Percentiles rank a stretch among this genome's conserved stretches.
These are phyloP conservation scores for Cerastis rubricosa DNA, from an alignment of 2,888 invertebrate genomes.

Conservation along the genomic window DNA sequence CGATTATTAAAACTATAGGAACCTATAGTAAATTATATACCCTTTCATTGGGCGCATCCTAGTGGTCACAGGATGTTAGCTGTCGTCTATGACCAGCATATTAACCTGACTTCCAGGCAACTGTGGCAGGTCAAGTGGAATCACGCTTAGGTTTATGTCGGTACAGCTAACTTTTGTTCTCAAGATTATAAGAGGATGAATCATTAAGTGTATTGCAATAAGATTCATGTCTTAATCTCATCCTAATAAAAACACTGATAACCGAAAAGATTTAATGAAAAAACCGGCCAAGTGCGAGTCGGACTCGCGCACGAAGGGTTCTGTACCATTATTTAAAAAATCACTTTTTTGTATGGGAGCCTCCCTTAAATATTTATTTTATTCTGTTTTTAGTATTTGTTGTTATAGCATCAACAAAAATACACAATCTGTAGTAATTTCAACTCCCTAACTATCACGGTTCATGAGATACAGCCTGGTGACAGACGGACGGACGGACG, in stretches of 20 bases:
- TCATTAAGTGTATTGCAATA: neutral
- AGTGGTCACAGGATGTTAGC: slow-evolving; percentile 53
- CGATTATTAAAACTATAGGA: neutral
- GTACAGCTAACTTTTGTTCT: neutral
- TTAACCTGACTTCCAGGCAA: slow-evolving; percentile 40
- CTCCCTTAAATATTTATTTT: too few species aligned
- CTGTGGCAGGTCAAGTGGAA: slow-evolving; percentile 24
- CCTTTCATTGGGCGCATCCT: slow-evolving; percentile 18
- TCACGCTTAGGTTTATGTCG: neutral
- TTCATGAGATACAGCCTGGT: too few species aligned
- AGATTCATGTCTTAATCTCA: neutral
- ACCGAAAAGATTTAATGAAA: neutral
- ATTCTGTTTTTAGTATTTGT: too few species aligned
- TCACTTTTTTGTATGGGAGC: too few species aligned
- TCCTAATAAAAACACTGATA: neutral
- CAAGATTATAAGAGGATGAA: neutral
- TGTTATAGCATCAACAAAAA: too few species aligned
- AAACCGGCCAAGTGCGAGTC: too few species aligned
- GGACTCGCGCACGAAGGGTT: too few species aligned
- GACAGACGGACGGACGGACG: too few species aligned
- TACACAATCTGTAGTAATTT: too few species aligned
- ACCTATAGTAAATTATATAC: neutral
- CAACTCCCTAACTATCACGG: too few species aligned
- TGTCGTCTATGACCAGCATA: slow-evolving; percentile 56
- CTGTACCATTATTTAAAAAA: too few species aligned